Evolutionary conservation across 2,888 invertebrate genomes (phyloP), one percentile per base, ranked within the genome.

Genomic region (Pediacus dermestoides): DNA sequence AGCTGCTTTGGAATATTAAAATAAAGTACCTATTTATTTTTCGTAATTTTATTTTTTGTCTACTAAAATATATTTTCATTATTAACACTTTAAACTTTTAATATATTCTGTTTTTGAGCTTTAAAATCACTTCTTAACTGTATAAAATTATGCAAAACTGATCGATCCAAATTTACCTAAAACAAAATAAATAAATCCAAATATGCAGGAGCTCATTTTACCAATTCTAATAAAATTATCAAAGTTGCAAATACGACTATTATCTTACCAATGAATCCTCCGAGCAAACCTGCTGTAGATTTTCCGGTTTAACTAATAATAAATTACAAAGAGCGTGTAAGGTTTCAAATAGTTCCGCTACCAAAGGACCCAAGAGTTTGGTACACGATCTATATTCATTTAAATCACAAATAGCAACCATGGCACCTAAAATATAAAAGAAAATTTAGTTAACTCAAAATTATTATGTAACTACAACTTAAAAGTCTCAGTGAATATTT

Each of bases 321-420:
- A 99, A 76, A 73, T 97, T 99, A 68, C 95, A 96, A 31, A 99
- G 78, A 2, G 94, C 91, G 69, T 96, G 94, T 26, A 99, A 75
- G 12, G 91, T 89, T 72, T 96, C 94, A 72, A 97, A 97, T n/a
- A 96, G 74, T 40, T 86, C 82, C 27, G 81, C 82, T 22, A 95
- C 86, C 33, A 91, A 71, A 2, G 85, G 75, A 4, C 91, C 83
- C 36, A 82, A 76, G 2, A 73, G 73, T 63, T 88, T 85, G n/a
- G 83, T 85, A 63, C 89, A 90, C 53, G 88, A 88, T 11, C 95
- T 78, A 69, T 97, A 97, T 70, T 96, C 96, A 61, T 95, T 95
- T 53, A 99, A 88, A 74, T 99, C 99, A 71, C 95, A 96, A 55
- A 99, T 93, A 2, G 91, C 92, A 66, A 93, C 85, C 90, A 99